These are phyloP conservation scores for Panorpa germanica DNA, from an alignment of 2,888 invertebrate genomes.

Conservation along the genomic window DNA sequence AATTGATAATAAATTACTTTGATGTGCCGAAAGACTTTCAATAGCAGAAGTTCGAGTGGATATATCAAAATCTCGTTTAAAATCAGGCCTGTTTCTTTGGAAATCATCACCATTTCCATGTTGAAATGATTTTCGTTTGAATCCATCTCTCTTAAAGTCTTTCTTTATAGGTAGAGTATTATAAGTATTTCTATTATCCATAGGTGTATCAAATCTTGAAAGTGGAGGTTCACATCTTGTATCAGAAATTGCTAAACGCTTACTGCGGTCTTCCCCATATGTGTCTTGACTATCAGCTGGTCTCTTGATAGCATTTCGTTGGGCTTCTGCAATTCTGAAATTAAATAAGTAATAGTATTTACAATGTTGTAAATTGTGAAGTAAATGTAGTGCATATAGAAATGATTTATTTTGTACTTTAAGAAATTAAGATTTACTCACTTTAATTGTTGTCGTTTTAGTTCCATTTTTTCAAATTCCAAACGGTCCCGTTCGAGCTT, in stretches of 20 bases:
- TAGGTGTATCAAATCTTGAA: conserved; percentile 22
- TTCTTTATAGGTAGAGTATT: neutral
- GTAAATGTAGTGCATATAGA: too few species aligned
- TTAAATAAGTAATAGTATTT: conserved; percentile 2
- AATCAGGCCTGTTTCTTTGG: conserved; percentile 18
- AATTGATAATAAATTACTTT: too few species aligned
- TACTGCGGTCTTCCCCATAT: too few species aligned
- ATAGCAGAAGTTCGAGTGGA: too few species aligned
- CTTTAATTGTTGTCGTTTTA: conserved; percentile 63
- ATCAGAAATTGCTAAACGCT: conserved; percentile 15
- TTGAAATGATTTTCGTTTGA: conserved; percentile 10
- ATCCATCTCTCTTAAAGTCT: conserved; percentile 23
- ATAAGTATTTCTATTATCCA: conserved; percentile 18
- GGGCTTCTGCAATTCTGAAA: neutral
- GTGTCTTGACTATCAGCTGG: conserved; percentile 18
- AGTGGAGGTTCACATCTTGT: conserved; percentile 19
- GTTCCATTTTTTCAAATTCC: conserved; percentile 62
- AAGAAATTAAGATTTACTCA: too few species aligned
- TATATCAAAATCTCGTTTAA: conserved; percentile 10
- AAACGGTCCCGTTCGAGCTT: conserved; percentile 54
- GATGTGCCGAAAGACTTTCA: too few species aligned
- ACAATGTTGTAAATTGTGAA: too few species aligned
- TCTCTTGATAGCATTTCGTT: conserved; percentile 16
- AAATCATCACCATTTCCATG: neutral
- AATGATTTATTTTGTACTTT: too few species aligned